phyloP scores from a whole-genome alignment of 2,797 vertebrate genomes.

The Hippocampus kuda region DNA sequence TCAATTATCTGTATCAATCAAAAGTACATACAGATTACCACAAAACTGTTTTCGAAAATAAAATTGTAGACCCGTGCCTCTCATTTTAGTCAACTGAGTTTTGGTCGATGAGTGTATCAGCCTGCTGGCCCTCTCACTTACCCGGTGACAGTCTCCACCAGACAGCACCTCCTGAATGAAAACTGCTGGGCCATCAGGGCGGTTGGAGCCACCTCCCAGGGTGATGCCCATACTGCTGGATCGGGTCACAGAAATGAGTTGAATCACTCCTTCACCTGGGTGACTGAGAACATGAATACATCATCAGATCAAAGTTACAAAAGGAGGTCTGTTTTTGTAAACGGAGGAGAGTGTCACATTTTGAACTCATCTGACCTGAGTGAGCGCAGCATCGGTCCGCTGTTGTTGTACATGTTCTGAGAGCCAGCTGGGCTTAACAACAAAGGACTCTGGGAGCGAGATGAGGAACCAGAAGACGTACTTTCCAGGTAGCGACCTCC shows the following conservation, averaged over 20 bases:
- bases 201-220: conserved; percentile 78
- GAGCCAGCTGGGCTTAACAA: conserved; percentile 75
- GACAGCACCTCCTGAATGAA: conserved; percentile 80
- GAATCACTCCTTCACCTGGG: conserved; percentile 78
- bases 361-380: conserved; percentile 43
- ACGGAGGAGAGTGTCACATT: not conserved
- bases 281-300: conserved; percentile 50
- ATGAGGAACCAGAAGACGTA: conserved; percentile 82
- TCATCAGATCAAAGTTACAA: not conserved
- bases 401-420: conserved; percentile 61
- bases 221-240: conserved; percentile 72
- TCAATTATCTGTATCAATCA: too few species aligned
- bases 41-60: too few species aligned
- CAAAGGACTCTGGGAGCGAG: conserved; percentile 82
- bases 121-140: conserved; percentile 42
- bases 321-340: not conserved
- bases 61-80: not conserved
- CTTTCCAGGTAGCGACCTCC: conserved; percentile 72
- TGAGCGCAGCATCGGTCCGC: conserved; percentile 60
- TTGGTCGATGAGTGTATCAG: not conserved
- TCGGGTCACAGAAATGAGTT: conserved; percentile 74
- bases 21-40: too few species aligned
- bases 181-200: conserved; percentile 77
- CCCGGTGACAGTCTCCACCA: conserved; percentile 80
- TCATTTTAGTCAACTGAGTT: not conserved